Evolutionary conservation across 2,113 vertebrate genomes (phyloP), one percentile per base, ranked within the genome.

Genomic region (Oryzias woworae): DNA sequence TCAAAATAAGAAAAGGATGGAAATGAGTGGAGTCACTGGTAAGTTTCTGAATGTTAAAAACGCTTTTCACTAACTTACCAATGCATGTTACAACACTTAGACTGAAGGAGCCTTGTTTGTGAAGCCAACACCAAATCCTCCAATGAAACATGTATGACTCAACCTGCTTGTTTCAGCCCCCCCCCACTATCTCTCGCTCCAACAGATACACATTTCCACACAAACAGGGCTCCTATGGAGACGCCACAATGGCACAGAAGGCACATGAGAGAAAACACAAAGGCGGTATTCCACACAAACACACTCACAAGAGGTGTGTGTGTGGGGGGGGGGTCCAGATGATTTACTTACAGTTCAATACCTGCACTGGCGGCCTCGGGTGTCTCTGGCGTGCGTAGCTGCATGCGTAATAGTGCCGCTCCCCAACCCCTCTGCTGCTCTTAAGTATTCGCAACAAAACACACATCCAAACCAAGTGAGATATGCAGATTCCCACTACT

Each of bases 101-200:
- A 86, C 82, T 85, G 75, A 87, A 83, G 75, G 54, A 61, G 77
- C 84, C 81, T 88, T 89, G 85, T 88, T 88, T 83, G 78, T 66
- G 45, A 49, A 77, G 73, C 62, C 46, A 61, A 54, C 53, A 71
- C 70, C 70, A 50, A 70, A 64, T 69, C 73, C 75, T 59, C 67
- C 73, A 71, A 85, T 81, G 75, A 77, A 74, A 82, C 84, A 85
- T 81, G 83, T 73, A 77, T 77, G 81, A 88, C 70, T 60, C 58
- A 26, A 18, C 58, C 23, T 50, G 15, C 53, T 48, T 24, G 10
- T 36, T 2, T 49, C 53, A 55, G 58, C 10, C 16, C 44, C 43
- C 43, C 24, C 23, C n/a, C 15, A 7, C 12, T 49, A 26, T 46
- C 42, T 23, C 43, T 10, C 4, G n/a, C 46, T 49, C 52, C 18